These are phyloP conservation scores for Furnarius figulus DNA, from an alignment of 2,113 vertebrate species.

Conservation along the genomic window DNA sequence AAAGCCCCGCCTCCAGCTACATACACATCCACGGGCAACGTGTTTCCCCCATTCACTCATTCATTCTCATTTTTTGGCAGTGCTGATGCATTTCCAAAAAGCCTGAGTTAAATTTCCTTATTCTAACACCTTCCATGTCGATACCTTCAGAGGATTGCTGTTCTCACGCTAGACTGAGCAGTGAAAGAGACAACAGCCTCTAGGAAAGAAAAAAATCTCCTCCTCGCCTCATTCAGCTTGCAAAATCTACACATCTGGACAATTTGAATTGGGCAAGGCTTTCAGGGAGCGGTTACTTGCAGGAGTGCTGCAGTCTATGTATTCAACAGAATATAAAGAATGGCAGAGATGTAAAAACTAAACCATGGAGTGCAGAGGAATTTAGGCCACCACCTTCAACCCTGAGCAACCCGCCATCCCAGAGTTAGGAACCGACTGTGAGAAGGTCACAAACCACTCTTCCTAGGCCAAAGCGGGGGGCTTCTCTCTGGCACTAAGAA, in stretches of 20 bases:
- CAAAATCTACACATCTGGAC: neutral
- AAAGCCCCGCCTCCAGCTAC: neutral
- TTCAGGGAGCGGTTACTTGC: neutral
- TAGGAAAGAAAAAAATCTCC: neutral
- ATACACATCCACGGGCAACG: neutral
- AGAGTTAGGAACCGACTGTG: accelerated
- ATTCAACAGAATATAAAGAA: neutral
- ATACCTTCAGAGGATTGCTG: neutral
- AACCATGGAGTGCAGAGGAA: neutral
- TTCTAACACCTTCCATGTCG: neutral
- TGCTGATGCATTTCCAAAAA: constrained; percentile 50
- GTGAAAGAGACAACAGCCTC: neutral
- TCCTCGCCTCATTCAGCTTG: neutral
- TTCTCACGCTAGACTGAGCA: neutral
- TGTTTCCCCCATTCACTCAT: neutral
- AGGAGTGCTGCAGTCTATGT: neutral
- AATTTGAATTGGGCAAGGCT: neutral
- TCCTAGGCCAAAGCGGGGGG: neutral
- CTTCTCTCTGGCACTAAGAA: neutral
- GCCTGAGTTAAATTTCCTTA: neutral
- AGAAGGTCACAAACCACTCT: neutral
- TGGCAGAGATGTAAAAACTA: neutral
- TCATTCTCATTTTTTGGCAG: neutral
- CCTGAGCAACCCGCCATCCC: neutral
- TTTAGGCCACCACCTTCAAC: neutral